Conservation (phyloP, 2,113 vertebrate genomes). For the Sander vitreus region DNA sequence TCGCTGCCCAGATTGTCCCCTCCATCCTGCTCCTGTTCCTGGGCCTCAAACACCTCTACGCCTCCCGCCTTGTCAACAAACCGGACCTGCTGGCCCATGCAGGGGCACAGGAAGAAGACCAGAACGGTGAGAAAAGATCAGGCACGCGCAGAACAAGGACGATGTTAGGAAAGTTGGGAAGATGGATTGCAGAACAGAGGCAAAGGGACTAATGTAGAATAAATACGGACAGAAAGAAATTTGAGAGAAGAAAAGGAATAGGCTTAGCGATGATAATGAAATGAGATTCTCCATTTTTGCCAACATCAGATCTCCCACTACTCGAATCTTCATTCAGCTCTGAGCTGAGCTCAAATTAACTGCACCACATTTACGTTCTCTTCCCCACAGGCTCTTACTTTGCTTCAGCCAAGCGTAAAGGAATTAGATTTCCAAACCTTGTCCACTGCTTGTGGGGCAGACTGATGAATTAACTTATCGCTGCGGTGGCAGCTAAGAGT, state of each 20-base stretch:
- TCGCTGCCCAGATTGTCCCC: conserved; percentile 92
- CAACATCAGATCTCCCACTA: background rate
- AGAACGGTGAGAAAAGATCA: conserved; percentile 87
- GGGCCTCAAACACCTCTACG: conserved; percentile 94
- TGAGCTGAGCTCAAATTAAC: conserved; percentile 39
- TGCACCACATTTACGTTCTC: conserved; percentile 38
- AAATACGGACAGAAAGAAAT: background rate
- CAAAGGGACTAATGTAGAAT: background rate
- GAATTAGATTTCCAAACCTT: conserved; percentile 31
- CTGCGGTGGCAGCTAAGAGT: background rate
- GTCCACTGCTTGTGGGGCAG: conserved; percentile 15
- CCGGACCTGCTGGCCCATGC: conserved; percentile 83
- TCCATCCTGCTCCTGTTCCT: conserved; percentile 96
- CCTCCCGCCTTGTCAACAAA: conserved; percentile 89
- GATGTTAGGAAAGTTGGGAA: background rate
- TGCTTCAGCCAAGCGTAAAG: conserved; percentile 26
- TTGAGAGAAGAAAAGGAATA: background rate
- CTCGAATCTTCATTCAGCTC: conserved; percentile 3
- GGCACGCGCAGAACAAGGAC: background rate
- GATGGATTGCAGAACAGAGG: background rate
- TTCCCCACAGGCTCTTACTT: conserved; percentile 16
- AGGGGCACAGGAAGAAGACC: conserved; percentile 87
- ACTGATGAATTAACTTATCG: conserved; percentile 26
- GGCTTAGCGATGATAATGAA: conserved; percentile 14
- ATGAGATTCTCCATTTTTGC: conserved; percentile 14